Base-by-base conservation (phyloP, 2,888 invertebrate species). In the Ryuthela nishihirai region DNA sequence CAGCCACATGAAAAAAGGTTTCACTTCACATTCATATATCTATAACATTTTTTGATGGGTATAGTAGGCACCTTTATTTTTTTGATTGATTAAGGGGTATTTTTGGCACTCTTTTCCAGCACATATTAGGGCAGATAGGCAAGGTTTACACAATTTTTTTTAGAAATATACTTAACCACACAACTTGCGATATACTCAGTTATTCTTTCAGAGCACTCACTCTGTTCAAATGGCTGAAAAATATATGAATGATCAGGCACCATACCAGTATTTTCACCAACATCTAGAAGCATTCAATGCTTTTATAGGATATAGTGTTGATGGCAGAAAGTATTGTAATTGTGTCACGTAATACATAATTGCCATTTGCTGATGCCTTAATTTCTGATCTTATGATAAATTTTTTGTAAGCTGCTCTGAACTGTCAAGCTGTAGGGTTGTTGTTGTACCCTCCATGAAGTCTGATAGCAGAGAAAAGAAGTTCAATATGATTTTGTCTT, bases 1-100 rank as follows among this genome's bases (percentile, higher is more conserved):
- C n/a, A n/a, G n/a, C n/a, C n/a, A n/a, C n/a, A n/a, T n/a, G n/a
- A n/a, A n/a, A n/a, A n/a, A n/a, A n/a, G n/a, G n/a, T n/a, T n/a
- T n/a, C n/a, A n/a, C n/a, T n/a, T n/a, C n/a, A n/a, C n/a, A n/a
- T n/a, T n/a, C n/a, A n/a, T n/a, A n/a, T n/a, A n/a, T n/a, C n/a
- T n/a, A n/a, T n/a, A 23, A 41, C 41, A 41, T 41, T 26, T n/a
- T 41, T 26, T 10, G 41, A 41, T 10, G 41, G 41, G 15, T 41
- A 41, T n/a, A 15, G 17, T 3, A 23, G 23, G 1, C 26, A 23
- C 41, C 41, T 15, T 25, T 9, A 24, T 41, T 41, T 9, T 41
- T 24, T 17, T 41, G 26, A 24, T 41, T 26, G 23, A 41, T 41
- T 9, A 41, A n/a, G n/a, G 41, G 26, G 1, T 17, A n/a, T 5